A percentile compares a stretch with the other conserved stretches of the same genome.
phyloP scores from a whole-genome alignment of 1,140 invertebrate species.

The Diuraphis noxia region DNA sequence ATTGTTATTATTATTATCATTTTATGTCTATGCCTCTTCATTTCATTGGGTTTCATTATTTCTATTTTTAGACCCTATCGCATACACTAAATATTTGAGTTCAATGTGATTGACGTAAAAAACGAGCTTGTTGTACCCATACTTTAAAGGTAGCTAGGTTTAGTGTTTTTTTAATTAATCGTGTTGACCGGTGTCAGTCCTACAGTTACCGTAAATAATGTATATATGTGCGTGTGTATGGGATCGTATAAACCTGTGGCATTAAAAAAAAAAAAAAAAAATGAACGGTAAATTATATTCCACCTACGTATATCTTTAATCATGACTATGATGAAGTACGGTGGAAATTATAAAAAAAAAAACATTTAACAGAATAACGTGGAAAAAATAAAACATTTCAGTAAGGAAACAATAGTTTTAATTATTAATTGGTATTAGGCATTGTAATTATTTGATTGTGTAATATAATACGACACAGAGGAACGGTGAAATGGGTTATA shows the following conservation, averaged over 20 bases:
- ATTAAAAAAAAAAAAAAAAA: background rate
- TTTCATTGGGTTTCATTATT: background rate
- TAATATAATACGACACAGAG: background rate
- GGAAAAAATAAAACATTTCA: background rate
- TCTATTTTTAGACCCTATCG: background rate
- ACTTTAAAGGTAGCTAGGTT: background rate
- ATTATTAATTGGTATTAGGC: background rate
- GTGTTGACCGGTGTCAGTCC: background rate
- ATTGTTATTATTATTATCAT: background rate
- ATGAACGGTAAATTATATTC: no score
- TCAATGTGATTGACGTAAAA: background rate
- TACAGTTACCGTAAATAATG: background rate
- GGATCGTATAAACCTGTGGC: background rate
- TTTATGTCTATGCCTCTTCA: background rate
- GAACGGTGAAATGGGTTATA: background rate
- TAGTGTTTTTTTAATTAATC: conserved; percentile 3
- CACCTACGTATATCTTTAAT: no score
- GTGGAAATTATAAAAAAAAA: no score
- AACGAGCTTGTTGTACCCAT: background rate
- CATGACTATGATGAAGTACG: no score
- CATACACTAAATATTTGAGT: background rate
- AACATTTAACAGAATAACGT: no score
- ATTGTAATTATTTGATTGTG: background rate
- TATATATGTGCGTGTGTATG: background rate
- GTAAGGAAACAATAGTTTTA: background rate